These are phyloP conservation scores for Metopia argyrocephala DNA, from an alignment of 2,888 invertebrate genomes.

Conservation along the genomic window DNA sequence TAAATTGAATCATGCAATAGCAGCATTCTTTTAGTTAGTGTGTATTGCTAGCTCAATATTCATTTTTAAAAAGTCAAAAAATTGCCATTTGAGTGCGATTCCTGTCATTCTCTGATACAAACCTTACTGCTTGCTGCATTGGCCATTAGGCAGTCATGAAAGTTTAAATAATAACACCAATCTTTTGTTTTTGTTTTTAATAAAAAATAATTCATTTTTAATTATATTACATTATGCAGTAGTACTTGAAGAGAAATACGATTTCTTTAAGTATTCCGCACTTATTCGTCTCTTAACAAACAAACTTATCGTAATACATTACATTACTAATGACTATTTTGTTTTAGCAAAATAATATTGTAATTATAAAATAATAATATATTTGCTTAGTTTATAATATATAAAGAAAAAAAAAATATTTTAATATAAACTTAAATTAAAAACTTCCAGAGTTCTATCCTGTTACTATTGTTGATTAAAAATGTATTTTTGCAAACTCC, in stretches of 20 bases:
- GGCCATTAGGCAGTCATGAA: neutral
- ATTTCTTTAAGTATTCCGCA: slow-evolving; percentile 3
- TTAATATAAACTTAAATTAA: slow-evolving; percentile 37
- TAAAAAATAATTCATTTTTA: slow-evolving; percentile 34
- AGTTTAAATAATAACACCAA: neutral
- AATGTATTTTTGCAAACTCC: neutral
- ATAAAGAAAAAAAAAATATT: neutral
- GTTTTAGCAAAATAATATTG: slow-evolving; percentile 32
- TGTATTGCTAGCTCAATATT: no score
- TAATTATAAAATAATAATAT: neutral
- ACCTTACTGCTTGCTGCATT: no score
- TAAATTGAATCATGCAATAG: no score
- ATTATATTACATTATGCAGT: slow-evolving; percentile 18
- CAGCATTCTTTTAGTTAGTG: no score
- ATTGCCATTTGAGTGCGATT: no score
- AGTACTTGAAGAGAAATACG: slow-evolving; percentile 30
- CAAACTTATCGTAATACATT: slow-evolving; percentile 33
- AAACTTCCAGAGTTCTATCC: slow-evolving; percentile 49
- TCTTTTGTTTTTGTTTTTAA: slow-evolving; percentile 15
- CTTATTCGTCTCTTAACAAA: slow-evolving; percentile 32
- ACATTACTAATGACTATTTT: slow-evolving; percentile 62
- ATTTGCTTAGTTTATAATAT: no score
- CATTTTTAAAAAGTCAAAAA: no score
- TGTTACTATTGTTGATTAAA: neutral
- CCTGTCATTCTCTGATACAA: no score